Evolutionary conservation across 2,797 vertebrate species (phyloP).

Genomic region (Astyanax mexicanus): DNA sequence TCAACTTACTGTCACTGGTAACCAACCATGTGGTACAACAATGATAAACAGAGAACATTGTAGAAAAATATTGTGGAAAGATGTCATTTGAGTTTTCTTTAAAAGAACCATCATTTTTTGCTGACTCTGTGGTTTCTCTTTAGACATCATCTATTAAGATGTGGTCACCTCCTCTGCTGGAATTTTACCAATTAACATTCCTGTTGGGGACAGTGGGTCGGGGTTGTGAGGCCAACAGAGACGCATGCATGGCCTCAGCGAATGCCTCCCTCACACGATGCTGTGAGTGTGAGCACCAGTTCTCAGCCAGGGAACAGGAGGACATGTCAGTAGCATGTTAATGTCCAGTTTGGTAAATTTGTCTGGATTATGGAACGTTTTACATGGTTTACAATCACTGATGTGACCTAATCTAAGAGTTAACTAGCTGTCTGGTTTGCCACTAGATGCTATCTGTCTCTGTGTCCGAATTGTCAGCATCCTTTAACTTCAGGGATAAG

Average conservation of each 20-base stretch:
- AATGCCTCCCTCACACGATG: conserved; percentile 57
- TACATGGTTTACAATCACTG: not conserved
- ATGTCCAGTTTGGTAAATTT: conserved; percentile 1
- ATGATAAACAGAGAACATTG: not conserved
- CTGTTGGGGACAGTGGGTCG: conserved; percentile 65
- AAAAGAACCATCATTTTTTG: conserved; percentile 18
- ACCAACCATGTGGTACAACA: not conserved
- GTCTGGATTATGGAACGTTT: not conserved
- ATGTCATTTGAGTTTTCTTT: not conserved
- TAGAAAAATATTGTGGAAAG: not conserved
- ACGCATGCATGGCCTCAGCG: conserved; percentile 61
- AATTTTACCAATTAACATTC: conserved; percentile 80
- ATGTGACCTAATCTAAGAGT: too few species aligned
- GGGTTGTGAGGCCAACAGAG: conserved; percentile 70
- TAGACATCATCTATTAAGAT: conserved; percentile 50
- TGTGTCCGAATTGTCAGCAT: too few species aligned
- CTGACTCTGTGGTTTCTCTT: conserved; percentile 40
- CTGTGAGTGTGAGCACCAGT: conserved; percentile 32
- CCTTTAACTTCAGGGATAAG: too few species aligned
- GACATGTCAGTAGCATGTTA: conserved; percentile 5
- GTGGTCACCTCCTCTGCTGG: conserved; percentile 67
- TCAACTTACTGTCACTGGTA: not conserved
- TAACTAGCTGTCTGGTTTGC: not conserved
- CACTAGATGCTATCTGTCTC: not conserved
- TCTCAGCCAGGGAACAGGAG: conserved; percentile 22